A percentile compares a stretch with the other conserved stretches of the same genome.
Conservation (phyloP, 2,797 vertebrate genomes). For the Sparus aurata region DNA sequence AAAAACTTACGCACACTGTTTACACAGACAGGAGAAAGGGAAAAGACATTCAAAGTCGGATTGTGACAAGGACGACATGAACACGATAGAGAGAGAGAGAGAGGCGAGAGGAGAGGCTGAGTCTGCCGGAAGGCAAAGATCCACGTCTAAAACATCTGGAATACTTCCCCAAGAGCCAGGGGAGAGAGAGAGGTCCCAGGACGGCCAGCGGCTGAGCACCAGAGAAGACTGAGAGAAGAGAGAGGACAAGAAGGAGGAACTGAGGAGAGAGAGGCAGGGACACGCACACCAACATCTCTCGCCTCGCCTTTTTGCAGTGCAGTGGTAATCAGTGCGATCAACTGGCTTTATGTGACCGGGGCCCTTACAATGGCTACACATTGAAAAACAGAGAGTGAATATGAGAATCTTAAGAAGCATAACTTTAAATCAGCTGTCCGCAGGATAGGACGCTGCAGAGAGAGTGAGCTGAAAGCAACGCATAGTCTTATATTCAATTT, state of each 20-base stretch:
- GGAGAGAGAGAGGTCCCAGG: background rate
- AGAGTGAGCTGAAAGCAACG: background rate
- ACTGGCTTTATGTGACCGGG: background rate
- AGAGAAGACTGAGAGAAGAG: background rate
- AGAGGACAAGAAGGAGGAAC: background rate
- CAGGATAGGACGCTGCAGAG: too few species aligned
- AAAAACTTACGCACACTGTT: background rate
- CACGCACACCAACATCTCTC: too few species aligned
- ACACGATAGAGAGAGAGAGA: background rate
- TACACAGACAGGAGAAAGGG: background rate
- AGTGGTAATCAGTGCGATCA: background rate
- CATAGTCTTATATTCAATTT: background rate
- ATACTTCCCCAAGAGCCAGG: background rate
- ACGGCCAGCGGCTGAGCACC: too few species aligned
- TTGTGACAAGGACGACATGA: background rate
- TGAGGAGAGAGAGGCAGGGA: background rate
- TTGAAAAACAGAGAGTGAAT: background rate
- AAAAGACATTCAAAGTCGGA: background rate
- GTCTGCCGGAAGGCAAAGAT: background rate
- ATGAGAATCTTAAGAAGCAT: background rate
- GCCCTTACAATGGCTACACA: background rate
- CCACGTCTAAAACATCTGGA: background rate
- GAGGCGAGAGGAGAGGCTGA: background rate
- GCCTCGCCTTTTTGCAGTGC: background rate
- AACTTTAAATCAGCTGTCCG: background rate